A percentile compares a stretch with the other conserved stretches of the same genome.
These are phyloP conservation scores for Diadema setosum DNA, from an alignment of 35 echinoderm and acorn worm genomes.

Conservation along the genomic window DNA sequence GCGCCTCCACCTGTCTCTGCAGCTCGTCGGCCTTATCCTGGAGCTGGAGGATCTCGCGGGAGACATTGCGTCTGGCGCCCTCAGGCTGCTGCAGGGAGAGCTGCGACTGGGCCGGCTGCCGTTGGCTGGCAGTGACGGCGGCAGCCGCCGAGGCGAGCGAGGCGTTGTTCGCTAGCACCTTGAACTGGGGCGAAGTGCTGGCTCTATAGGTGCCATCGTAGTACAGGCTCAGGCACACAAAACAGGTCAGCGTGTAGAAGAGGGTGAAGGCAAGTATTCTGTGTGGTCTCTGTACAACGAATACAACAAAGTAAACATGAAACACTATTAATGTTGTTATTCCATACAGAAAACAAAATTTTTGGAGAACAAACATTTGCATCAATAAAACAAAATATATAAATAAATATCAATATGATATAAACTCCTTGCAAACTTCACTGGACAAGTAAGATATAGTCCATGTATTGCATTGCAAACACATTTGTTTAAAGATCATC, in stretches of 20 bases:
- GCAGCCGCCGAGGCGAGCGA: not conserved
- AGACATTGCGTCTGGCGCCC: not conserved
- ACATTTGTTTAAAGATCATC: no score
- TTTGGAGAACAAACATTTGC: no score
- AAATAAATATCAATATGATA: no score
- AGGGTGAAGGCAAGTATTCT: slow-evolving; percentile 47
- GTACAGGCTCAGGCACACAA: slow-evolving; percentile 41
- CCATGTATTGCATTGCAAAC: no score
- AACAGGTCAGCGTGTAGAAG: slow-evolving; percentile 40
- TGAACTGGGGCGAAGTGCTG: not conserved
- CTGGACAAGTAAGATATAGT: no score
- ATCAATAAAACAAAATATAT: no score
- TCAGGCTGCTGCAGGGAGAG: not conserved
- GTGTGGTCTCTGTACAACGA: slow-evolving; percentile 9
- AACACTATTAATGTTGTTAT: no score
- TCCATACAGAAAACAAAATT: no score
- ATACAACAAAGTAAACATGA: not conserved
- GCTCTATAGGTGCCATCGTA: slow-evolving; percentile 28
- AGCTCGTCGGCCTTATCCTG: not conserved
- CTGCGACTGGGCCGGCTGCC: not conserved
- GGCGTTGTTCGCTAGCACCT: not conserved
- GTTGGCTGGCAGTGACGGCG: no score
- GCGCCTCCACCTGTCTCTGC: not conserved
- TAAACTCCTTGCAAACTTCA: no score
- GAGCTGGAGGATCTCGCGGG: slow-evolving; percentile 8